Evolutionary conservation across 2,113 vertebrate genomes (phyloP), one percentile per base, ranked within the genome.

Genomic region (Spheniscus mendiculus): DNA sequence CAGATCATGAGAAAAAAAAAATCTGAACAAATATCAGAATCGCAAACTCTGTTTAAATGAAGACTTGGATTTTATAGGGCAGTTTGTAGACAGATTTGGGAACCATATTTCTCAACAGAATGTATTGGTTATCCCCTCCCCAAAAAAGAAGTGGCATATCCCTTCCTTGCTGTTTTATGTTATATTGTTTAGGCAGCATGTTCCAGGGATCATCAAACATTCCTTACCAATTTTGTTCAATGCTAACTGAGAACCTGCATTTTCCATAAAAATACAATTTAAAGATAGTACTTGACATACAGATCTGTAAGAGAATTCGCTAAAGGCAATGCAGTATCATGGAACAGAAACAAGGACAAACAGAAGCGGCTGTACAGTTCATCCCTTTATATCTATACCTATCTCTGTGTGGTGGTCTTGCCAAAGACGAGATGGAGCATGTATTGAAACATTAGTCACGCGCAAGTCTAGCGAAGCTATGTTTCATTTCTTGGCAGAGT

Each of bases 311-410:
- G 34, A 86, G 26, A 52, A 30, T 73, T 89, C 50, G n/a, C 23
- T 79, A n/a, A 49, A 89, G n/a, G 34, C 50, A 53, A 16, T 32
- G 34, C 23, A 62, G 22, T 26, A 20, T 10, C 34, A 23, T 4
- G 29, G n/a, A 79, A 69, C 27, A 69, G 44, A 69, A 87, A 90
- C 0, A 6, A 59, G 27, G 49, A 76, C 30, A 87, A 83, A 82
- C 15, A 47, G 34, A 81, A 81, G 38, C 30, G 72, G 59, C 25
- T 78, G n/a, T 1, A 1, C 25, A 17, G 52, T 66, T 65, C 14
- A 34, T 52, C 25, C 15, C 13, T 67, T 10, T 17, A 1, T 16
- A 4, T 13, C 1, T 38, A 4, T 14, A 1, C 20, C 10, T 22
- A 12, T 17, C 4, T 36, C 11, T 30, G 0, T 23, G 5, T 65